Percentiles rank a stretch among this genome's conserved stretches.
These are phyloP conservation scores for Otocyon megalotis DNA, from an alignment of 2,113 vertebrate genomes.

Conservation along the genomic window DNA sequence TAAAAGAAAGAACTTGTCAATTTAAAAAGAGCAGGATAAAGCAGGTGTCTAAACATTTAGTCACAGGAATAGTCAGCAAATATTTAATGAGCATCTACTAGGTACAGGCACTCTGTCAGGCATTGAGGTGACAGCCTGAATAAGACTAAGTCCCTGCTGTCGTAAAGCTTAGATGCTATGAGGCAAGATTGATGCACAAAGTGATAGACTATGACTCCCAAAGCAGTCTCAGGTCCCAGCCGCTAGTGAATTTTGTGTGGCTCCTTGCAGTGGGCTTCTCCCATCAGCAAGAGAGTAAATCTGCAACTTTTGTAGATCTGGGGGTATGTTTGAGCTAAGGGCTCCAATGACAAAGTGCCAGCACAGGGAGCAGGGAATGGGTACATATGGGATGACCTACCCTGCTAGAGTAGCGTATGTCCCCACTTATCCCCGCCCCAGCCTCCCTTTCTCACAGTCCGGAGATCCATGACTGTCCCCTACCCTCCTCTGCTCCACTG, in stretches of 20 bases:
- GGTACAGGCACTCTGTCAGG: not conserved
- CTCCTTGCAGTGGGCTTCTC: not conserved
- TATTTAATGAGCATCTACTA: conserved; percentile 6
- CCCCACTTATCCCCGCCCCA: not conserved
- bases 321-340: not conserved
- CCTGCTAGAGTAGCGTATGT: not conserved
- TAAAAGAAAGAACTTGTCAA: not conserved
- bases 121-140: not conserved
- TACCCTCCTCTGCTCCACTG: not conserved
- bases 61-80: not conserved
- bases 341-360: not conserved
- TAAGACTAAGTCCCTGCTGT: not conserved
- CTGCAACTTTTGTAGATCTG: not conserved
- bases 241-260: not conserved
- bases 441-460: conserved; percentile 22
- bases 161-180: not conserved
- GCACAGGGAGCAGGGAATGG: not conserved
- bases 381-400: not conserved
- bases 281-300: not conserved
- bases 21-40: conserved; percentile 22
- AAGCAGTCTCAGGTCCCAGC: not conserved
- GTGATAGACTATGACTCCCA: not conserved
- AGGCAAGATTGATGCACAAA: not conserved
- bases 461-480: not conserved
- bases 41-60: not conserved